Evolutionary conservation across 1,140 invertebrate genomes (phyloP).

Genomic region (Euwallacea similis): DNA sequence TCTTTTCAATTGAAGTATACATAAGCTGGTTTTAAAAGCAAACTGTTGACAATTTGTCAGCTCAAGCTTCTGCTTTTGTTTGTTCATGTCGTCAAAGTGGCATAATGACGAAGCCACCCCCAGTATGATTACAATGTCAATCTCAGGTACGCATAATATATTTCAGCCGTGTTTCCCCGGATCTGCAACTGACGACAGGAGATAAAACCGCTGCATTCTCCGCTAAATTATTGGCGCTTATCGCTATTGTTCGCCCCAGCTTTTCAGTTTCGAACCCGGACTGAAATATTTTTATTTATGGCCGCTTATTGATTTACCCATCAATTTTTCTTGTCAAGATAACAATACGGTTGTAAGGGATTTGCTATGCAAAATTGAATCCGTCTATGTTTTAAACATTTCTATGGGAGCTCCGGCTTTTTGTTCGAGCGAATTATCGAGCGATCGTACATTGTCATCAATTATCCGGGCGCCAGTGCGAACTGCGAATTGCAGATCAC

Average conservation of each 20-base stretch:
- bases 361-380: slow-evolving; percentile 22
- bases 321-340: slow-evolving; percentile 28
- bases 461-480: slow-evolving; percentile 1
- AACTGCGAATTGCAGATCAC: no score
- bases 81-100: neutral
- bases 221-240: slow-evolving; percentile 29
- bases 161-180: slow-evolving; percentile 2
- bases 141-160: slow-evolving; percentile 16
- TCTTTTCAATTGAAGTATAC: no score
- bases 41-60: neutral
- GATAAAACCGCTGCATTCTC: slow-evolving; percentile 24
- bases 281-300: slow-evolving; percentile 29
- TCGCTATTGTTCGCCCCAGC: slow-evolving; percentile 20
- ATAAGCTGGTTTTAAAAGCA: neutral
- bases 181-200: slow-evolving; percentile 30
- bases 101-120: neutral
- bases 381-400: slow-evolving; percentile 30
- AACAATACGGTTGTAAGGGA: slow-evolving; percentile 21
- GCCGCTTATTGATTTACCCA: slow-evolving; percentile 23
- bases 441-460: slow-evolving; percentile 6
- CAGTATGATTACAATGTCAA: slow-evolving; percentile 25
- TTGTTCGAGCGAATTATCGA: neutral
- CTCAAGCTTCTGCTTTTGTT: neutral
- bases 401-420: slow-evolving; percentile 10
- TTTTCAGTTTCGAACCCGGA: neutral